These are phyloP conservation scores for Epizoanthus rinbou DNA, from an alignment of 92 coral and sea anemone genomes.

Conservation along the genomic window DNA sequence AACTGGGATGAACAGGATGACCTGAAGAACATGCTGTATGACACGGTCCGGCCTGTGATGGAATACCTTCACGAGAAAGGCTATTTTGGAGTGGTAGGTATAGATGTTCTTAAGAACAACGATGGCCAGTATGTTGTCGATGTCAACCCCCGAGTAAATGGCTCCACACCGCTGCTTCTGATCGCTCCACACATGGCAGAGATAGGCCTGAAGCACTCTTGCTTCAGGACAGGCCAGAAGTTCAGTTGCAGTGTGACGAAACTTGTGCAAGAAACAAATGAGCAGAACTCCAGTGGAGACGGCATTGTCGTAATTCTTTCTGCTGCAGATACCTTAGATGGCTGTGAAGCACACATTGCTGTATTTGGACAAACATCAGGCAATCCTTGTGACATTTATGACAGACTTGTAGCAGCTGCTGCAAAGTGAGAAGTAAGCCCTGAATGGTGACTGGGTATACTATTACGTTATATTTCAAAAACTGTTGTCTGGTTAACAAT, in stretches of 20 bases:
- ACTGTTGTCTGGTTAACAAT: too few species aligned
- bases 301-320: slow-evolving; percentile 31
- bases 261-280: slow-evolving; percentile 27
- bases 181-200: slow-evolving; percentile 74
- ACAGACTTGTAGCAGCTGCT: slow-evolving; percentile 21
- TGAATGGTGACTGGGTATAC: too few species aligned
- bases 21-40: slow-evolving; percentile 55
- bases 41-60: slow-evolving; percentile 62
- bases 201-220: slow-evolving; percentile 47
- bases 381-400: slow-evolving; percentile 23
- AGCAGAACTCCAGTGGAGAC: slow-evolving; percentile 16
- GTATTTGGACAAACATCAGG: slow-evolving; percentile 35
- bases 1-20: slow-evolving; percentile 77
- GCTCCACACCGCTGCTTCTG: slow-evolving; percentile 70
- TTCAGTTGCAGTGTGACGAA: slow-evolving; percentile 22
- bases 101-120: slow-evolving; percentile 64
- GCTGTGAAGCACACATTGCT: slow-evolving; percentile 46
- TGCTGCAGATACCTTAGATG: slow-evolving; percentile 31
- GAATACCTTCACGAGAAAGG: slow-evolving; percentile 67
- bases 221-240: slow-evolving; percentile 41
- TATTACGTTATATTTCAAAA: too few species aligned
- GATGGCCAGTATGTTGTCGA: slow-evolving; percentile 72
- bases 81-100: slow-evolving; percentile 75
- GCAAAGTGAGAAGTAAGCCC: not conserved
- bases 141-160: slow-evolving; percentile 72